Base-by-base conservation (phyloP, 2,113 vertebrate species). In the Cheilinus undulatus region DNA sequence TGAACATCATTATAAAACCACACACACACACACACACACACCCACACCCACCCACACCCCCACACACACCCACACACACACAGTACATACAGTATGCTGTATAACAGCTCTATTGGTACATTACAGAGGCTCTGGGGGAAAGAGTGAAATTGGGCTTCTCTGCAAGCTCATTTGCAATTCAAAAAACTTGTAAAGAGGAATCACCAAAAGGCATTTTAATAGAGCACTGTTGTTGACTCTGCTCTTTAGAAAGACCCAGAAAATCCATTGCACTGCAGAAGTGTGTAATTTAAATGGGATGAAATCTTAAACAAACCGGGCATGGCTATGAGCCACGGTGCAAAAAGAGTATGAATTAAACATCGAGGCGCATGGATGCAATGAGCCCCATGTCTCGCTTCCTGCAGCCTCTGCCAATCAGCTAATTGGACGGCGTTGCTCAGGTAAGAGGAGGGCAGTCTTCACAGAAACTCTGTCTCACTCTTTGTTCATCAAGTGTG, bases 141-240 rank as follows among this genome's bases (percentile, higher is more conserved):
- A 36, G 70, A 34, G 32, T 15, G 72, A 64, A 78, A 84, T 19
- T 76, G 19, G 54, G 53, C 68, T 82, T 79, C 76, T 72, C 52
- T 56, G 82, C 67, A 48, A 77, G 60, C 24, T 23, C 43, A 87
- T 90, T 90, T 91, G 81, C 85, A 89, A 93, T 90, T 89, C 74
- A 89, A 80, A 90, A 81, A 79, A 56, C 34, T 24, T 67, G 65
- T 65, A 61, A 89, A 75, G 72, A 86, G 65, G 68, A 88, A 88
- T 74, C 68, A 86, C 83, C 82, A 79, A 88, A 87, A 86, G 76
- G 79, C 74, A 77, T 90, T 88, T 86, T 86, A 91, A 89, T 78
- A 89, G 80, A 86, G 67, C 40, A 7, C 64, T 56, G 81, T 78
- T 92, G 84, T 91, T 89, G 83, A 92, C 79, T 74, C 66, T 30